Evolutionary conservation across 1,140 invertebrate species (phyloP), one percentile per base, ranked within the genome.

Genomic region (Choristoneura fumiferana): DNA sequence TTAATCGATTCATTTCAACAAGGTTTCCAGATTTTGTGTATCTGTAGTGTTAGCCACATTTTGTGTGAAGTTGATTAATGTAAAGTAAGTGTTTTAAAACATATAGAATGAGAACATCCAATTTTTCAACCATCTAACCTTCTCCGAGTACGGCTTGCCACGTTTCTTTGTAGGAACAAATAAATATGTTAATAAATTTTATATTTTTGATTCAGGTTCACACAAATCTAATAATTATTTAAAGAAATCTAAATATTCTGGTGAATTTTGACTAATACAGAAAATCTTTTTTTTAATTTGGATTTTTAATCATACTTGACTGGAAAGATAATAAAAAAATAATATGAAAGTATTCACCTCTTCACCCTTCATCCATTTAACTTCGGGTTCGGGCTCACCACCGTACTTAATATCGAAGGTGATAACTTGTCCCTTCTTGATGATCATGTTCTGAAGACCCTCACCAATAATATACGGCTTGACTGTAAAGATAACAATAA

Each of bases 361-460:
- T 54, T 93, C 93, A 22, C 91, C 91, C 62, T 91, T 89, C 54
- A 91, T 77, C 98, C 98, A 99, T 59, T 92, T 93, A 10, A 96
- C 96, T 74, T 95, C 94, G 9, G 98, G 98, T 85, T 98, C 96
- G 1, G 98, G 98, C 87, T 98, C 97, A 81, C 97, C 97, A 57
- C 95, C 96, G 71, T 96, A 98, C 75, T 97, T 97, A 37, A 99
- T 97, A 71, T 98, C 97, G 74, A 95, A 97, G 67, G 96, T 94
- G 67, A 98, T 95, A 4, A 96, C 94, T 89, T 98, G 96, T 22
- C 96, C 96, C 82, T 98, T 98, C 79, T 98, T 98, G 1, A 99
- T 94, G 3, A 98, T 95, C 38, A 98, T 92, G 79, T 95, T 94
- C 43, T 94, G 95, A 8, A 98, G 87, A 60, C 88, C 89, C 68